Evolutionary conservation across 2,797 vertebrate species (phyloP).

Genomic region (Enteromius afrohamiltoni): DNA sequence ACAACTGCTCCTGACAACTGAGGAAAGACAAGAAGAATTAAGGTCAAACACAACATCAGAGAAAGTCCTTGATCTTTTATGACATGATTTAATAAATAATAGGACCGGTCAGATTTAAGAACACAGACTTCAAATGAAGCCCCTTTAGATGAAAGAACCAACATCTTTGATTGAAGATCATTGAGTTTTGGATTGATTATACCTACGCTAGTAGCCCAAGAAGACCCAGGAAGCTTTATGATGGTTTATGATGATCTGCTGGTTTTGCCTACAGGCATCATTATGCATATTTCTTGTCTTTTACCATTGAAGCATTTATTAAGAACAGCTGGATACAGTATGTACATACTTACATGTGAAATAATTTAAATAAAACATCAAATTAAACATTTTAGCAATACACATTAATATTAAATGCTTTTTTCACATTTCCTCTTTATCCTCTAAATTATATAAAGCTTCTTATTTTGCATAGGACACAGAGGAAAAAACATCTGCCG

Average conservation of each 20-base stretch:
- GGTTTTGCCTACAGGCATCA: not conserved
- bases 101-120: not conserved
- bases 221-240: not conserved
- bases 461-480: not conserved
- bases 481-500: not conserved
- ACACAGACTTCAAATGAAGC: not conserved
- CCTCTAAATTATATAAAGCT: not conserved
- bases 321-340: constrained; percentile 4
- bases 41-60: constrained; percentile 5
- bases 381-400: not conserved
- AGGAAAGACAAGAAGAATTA: constrained; percentile 17
- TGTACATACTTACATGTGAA: not conserved
- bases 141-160: not conserved
- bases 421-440: not conserved
- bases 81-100: constrained; percentile 14
- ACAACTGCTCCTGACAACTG: constrained; percentile 54
- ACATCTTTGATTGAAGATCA: not conserved
- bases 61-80: constrained; percentile 7
- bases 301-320: constrained; percentile 23
- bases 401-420: not conserved
- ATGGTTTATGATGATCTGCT: constrained; percentile 3
- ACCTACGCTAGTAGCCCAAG: not conserved
- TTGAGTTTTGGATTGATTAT: not conserved
- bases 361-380: not conserved
- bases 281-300: not conserved